Base-by-base conservation (phyloP, 2,888 invertebrate genomes). In the Hirudinaria manillensis region DNA sequence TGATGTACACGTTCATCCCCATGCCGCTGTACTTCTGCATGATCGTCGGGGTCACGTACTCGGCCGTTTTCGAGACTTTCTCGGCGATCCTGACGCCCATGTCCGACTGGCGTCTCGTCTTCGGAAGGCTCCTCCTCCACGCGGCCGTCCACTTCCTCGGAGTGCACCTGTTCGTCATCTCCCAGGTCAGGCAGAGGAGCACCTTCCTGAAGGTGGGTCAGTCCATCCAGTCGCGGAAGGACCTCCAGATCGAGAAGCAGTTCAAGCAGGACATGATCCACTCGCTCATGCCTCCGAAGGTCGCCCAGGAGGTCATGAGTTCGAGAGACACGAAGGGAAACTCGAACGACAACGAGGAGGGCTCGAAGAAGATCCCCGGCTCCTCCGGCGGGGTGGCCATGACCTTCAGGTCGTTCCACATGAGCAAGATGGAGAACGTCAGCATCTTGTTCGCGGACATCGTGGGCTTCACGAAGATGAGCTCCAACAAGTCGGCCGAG, bases 371-470 rank as follows among this genome's bases (percentile, higher is more conserved):
- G 29, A 6, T 53, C n/a, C 71, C 27, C 7, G 16, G 4, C 19
- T 3, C n/a, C n/a, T 19, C 3, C 32, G 53, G 53, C 6, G 29
- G 53, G 56, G 24, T 10, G 2, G n/a, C 32, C 32, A 68, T 55
- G 19, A n/a, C 73, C 7, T 97, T 97, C 86, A 89, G 97, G 61
- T 94, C 95, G 10, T 97, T 97, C 85, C 95, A 96, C 83, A 97
- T 97, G 95, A 92, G 92, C 84, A 91, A 92, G 76, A 94, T 96
- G 94, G 93, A 93, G 76, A 91, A 94, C 84, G 96, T 97, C 67
- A 94, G 94, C 86, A 97, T 98, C 82, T 87, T 98, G 70, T 97
- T 97, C 85, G 97, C 97, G 38, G 97, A 98, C 84, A 97, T 98
- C 82, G 96, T 96, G 32, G 97, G 97, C 55, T 98, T 98, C 85